phyloP scores from a whole-genome alignment of 1,140 invertebrate genomes.

The Listronotus oregonensis region DNA sequence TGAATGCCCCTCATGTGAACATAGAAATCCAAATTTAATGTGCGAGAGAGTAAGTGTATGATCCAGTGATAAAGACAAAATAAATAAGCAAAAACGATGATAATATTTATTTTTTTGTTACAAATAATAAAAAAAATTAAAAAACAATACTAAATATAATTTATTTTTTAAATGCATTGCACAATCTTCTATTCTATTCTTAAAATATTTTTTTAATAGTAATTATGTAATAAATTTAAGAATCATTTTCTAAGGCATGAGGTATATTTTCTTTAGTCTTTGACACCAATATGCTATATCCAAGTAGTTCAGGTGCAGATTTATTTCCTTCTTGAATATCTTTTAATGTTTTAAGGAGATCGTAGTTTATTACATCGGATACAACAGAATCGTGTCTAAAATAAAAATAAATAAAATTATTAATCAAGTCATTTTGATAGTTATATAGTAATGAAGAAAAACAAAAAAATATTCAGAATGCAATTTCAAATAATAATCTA shows the following conservation, averaged over 20 bases:
- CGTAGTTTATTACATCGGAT: constrained; percentile 89
- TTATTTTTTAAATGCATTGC: constrained; percentile 27
- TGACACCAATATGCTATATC: constrained; percentile 66
- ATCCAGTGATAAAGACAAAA: constrained; percentile 1
- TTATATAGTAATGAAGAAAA: no score
- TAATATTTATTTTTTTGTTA: constrained; percentile 9
- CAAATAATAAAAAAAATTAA: constrained; percentile 8
- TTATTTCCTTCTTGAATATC: constrained; percentile 74
- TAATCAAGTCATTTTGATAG: no score
- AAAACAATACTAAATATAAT: constrained; percentile 21
- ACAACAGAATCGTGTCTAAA: constrained; percentile 87
- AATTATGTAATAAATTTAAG: constrained; percentile 9
- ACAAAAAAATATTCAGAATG: no score
- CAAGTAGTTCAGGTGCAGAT: constrained; percentile 77
- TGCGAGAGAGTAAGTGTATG: constrained; percentile 45
- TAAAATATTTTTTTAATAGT: constrained; percentile 2
- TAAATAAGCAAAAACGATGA: constrained; percentile 2
- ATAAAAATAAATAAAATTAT: constrained; percentile 41
- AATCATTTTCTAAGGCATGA: constrained; percentile 66
- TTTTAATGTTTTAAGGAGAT: constrained; percentile 80
- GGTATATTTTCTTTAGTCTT: constrained; percentile 84
- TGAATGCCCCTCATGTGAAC: constrained; percentile 55
- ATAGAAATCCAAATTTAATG: constrained; percentile 44
- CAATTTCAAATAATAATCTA: no score
- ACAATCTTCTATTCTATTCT: constrained; percentile 1